Conservation (phyloP, 2,888 invertebrate genomes). For the Cactoblastis cactorum region DNA sequence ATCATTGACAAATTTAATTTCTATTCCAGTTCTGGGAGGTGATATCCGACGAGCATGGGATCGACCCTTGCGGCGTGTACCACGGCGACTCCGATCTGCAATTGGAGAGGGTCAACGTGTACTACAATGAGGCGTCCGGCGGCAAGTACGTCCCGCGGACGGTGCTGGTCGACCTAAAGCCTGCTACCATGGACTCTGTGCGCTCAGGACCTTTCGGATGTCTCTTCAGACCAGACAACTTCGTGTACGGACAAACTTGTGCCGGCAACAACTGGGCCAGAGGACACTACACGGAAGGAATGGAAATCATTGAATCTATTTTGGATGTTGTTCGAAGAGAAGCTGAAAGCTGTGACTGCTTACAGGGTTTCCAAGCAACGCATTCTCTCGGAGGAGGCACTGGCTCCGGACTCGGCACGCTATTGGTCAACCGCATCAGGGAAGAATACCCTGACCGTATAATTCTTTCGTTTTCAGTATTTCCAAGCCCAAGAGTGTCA, state of each 20-base stretch:
- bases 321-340: slow-evolving; percentile 90
- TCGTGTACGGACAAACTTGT: slow-evolving; percentile 84
- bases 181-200: slow-evolving; percentile 88
- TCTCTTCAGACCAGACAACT: slow-evolving; percentile 93
- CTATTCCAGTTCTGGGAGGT: slow-evolving; percentile 85
- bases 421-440: slow-evolving; percentile 90
- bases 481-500: slow-evolving; percentile 91
- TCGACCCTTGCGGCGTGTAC: slow-evolving; percentile 84
- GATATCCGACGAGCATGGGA: slow-evolving; percentile 88
- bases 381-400: slow-evolving; percentile 83
- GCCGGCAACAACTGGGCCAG: slow-evolving; percentile 75
- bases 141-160: slow-evolving; percentile 71
- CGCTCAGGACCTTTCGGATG: slow-evolving; percentile 91
- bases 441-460: slow-evolving; percentile 95
- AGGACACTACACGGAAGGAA: slow-evolving; percentile 96
- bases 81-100: slow-evolving; percentile 86
- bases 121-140: slow-evolving; percentile 84
- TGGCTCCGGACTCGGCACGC: slow-evolving; percentile 75
- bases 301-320: slow-evolving; percentile 89
- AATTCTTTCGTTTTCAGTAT: slow-evolving; percentile 88
- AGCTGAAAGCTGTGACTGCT: slow-evolving; percentile 94
- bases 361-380: slow-evolving; percentile 91
- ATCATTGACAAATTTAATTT: neutral
- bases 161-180: slow-evolving; percentile 63
- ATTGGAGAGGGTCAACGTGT: slow-evolving; percentile 87